Percentiles rank a stretch among this genome's conserved stretches.
Evolutionary conservation across 2,113 vertebrate species (phyloP).

Genomic region (Tichodroma muraria): DNA sequence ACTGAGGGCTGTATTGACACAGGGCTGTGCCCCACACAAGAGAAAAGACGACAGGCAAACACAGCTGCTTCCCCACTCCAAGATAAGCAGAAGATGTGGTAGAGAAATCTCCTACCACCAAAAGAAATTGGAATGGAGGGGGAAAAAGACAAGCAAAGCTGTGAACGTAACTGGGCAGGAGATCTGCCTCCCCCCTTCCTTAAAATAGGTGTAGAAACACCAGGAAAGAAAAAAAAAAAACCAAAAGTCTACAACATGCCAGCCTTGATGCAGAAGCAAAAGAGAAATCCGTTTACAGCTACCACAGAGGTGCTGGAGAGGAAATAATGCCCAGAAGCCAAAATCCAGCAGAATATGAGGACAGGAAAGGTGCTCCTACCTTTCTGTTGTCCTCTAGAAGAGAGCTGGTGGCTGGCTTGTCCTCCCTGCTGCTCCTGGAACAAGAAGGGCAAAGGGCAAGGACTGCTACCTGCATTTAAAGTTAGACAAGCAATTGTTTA

Average conservation of each 20-base stretch:
- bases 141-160: neutral
- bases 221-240: neutral
- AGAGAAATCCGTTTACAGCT: neutral
- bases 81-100: constrained; percentile 28
- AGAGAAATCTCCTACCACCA: neutral
- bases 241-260: neutral
- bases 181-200: neutral
- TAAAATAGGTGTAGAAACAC: neutral
- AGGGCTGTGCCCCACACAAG: neutral
- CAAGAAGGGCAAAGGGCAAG: neutral
- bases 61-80: constrained; percentile 24
- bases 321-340: neutral
- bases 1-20: constrained; percentile 5
- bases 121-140: neutral
- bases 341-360: neutral
- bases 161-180: neutral
- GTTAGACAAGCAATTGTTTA: neutral
- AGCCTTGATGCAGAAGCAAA: neutral
- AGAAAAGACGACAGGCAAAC: constrained; percentile 35
- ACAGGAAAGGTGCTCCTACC: neutral
- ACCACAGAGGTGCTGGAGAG: neutral
- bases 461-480: neutral
- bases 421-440: neutral
- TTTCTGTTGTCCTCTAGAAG: neutral
- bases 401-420: neutral